These are phyloP conservation scores for Phocoena phocoena DNA, from an alignment of 2,113 vertebrate genomes.

Conservation along the genomic window DNA sequence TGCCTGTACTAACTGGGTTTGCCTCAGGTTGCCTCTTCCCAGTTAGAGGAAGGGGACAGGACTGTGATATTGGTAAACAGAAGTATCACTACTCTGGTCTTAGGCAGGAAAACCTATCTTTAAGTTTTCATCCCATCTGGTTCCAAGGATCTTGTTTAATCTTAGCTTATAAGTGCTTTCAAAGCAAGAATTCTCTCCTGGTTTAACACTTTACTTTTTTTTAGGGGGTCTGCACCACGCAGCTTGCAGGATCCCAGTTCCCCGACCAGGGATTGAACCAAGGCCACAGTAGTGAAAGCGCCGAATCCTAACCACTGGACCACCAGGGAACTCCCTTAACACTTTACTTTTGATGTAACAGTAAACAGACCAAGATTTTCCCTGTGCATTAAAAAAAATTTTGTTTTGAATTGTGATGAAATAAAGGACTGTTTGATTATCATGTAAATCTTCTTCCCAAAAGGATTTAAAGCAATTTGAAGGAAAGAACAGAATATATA, in stretches of 20 bases:
- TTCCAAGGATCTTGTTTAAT: not conserved
- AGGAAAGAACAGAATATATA: not conserved
- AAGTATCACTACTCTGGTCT: not conserved
- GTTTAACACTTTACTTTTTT: not conserved
- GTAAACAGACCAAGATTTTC: not conserved
- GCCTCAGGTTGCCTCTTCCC: not conserved
- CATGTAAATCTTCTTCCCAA: conserved; percentile 33
- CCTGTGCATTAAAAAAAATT: not conserved
- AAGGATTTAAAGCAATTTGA: conserved; percentile 36
- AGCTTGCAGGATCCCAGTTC: not conserved
- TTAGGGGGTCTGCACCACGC: not conserved
- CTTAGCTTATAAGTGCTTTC: not conserved
- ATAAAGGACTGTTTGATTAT: not conserved
- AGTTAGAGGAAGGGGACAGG: not conserved
- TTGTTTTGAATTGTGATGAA: conserved; percentile 27
- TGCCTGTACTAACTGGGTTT: not conserved
- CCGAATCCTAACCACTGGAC: not conserved
- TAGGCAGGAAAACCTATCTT: not conserved
- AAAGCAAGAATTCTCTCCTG: not conserved
- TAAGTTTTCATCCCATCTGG: not conserved
- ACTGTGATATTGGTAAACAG: not conserved
- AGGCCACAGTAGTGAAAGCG: not conserved
- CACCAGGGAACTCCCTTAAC: not conserved
- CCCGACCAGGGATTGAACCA: not conserved
- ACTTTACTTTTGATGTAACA: not conserved